These are phyloP conservation scores for Amblyraja radiata DNA, from an alignment of 2,797 vertebrate genomes.

Conservation along the genomic window DNA sequence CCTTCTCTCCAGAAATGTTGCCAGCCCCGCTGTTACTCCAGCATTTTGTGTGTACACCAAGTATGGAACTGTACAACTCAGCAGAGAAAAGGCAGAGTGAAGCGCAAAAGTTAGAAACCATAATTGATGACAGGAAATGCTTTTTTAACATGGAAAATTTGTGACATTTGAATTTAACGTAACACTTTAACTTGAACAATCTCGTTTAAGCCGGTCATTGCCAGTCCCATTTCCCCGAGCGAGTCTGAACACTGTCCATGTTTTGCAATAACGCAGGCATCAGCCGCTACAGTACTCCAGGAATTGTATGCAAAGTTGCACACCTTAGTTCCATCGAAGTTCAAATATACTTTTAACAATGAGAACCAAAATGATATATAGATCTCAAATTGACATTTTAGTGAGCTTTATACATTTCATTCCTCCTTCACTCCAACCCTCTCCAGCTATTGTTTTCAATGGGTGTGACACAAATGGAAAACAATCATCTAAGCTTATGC, in stretches of 20 bases:
- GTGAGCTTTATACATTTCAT: background rate
- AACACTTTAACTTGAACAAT: constrained; percentile 43
- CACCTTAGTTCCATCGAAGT: background rate
- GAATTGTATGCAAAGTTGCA: background rate
- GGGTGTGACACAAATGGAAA: no score
- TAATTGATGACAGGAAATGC: constrained; percentile 5
- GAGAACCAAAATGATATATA: background rate
- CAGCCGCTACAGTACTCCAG: background rate
- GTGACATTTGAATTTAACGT: constrained; percentile 46
- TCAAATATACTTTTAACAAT: background rate
- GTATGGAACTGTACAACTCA: constrained; percentile 48
- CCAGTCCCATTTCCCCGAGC: background rate
- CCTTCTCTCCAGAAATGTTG: no score
- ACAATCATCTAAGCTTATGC: no score
- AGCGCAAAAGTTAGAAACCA: constrained; percentile 10
- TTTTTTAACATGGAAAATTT: constrained; percentile 42
- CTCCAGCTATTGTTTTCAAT: background rate
- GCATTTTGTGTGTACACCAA: constrained; percentile 44
- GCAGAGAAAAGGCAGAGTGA: constrained; percentile 46
- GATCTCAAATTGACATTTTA: background rate
- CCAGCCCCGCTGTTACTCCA: no score
- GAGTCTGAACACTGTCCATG: background rate
- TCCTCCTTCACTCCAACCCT: background rate
- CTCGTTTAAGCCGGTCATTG: background rate
- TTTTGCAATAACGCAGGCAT: background rate